A percentile compares a stretch with the other conserved stretches of the same genome.
These are phyloP conservation scores for Myrmophylax atrothorax DNA, from an alignment of 2,113 vertebrate genomes.

Conservation along the genomic window DNA sequence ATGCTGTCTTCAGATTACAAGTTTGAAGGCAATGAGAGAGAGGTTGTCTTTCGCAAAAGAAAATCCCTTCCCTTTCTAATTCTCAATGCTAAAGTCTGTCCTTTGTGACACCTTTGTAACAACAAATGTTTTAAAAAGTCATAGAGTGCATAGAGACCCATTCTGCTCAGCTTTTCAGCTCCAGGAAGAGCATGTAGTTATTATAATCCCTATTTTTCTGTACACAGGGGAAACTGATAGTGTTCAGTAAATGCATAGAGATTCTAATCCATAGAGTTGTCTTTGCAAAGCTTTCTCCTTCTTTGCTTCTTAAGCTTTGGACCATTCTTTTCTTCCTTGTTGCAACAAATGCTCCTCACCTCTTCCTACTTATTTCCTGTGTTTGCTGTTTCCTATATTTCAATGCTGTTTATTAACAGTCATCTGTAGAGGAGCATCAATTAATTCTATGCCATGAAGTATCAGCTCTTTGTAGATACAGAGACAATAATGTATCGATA, in stretches of 20 bases:
- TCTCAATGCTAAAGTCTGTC: neutral
- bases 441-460: neutral
- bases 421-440: neutral
- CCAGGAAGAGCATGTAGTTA: neutral
- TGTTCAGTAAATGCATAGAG: neutral
- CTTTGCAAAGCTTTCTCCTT: neutral
- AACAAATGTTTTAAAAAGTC: neutral
- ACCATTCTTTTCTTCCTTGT: neutral
- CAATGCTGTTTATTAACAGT: neutral
- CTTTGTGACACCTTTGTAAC: neutral
- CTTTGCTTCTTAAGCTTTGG: neutral
- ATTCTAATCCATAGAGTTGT: neutral
- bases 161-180: neutral
- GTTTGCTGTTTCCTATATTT: neutral
- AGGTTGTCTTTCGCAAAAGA: neutral
- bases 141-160: neutral
- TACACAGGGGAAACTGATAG: rapidly evolving
- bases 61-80: neutral
- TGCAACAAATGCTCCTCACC: neutral
- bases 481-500: neutral
- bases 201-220: neutral
- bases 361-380: neutral
- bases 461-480: neutral
- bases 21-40: neutral
- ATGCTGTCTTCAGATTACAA: neutral